Conservation (phyloP, 2,888 invertebrate genomes). For the Coelinius sp. region DNA sequence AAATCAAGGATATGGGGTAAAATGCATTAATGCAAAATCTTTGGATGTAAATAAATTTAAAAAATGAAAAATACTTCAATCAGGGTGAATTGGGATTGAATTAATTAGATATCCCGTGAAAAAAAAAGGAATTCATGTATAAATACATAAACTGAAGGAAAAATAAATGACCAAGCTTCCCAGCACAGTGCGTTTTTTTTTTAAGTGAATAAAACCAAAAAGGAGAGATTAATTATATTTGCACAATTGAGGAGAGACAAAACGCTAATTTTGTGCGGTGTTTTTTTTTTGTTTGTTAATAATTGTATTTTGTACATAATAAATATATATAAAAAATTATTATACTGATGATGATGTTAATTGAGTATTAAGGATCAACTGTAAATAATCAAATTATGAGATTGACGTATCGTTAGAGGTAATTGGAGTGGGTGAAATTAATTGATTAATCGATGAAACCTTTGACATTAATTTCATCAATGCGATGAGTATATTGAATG, state of each 20-base stretch:
- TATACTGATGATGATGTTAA: conserved; percentile 11
- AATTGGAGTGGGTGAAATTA: background rate
- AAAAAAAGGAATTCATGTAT: background rate
- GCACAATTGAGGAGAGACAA: conserved; percentile 1
- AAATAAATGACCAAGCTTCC: conserved; percentile 20
- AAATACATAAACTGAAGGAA: background rate
- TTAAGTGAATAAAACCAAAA: background rate
- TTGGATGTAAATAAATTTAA: background rate
- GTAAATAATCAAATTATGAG: conserved; percentile 13
- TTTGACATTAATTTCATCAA: background rate
- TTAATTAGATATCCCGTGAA: background rate
- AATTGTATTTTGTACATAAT: conserved; percentile 22
- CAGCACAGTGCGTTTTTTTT: conserved; percentile 7
- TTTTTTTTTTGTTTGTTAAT: conserved; percentile 8
- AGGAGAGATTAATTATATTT: background rate
- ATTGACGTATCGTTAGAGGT: conserved; percentile 3
- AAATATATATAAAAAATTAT: conserved; percentile 2
- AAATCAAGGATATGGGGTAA: background rate
- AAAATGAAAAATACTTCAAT: background rate
- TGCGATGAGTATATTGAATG: background rate
- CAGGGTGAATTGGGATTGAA: background rate
- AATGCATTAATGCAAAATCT: background rate
- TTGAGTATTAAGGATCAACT: background rate
- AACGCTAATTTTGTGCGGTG: background rate
- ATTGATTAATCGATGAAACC: background rate